A percentile compares a stretch with the other conserved stretches of the same genome.
Evolutionary conservation across 1,140 invertebrate species (phyloP).

Genomic region (Contarinia nasturtii): DNA sequence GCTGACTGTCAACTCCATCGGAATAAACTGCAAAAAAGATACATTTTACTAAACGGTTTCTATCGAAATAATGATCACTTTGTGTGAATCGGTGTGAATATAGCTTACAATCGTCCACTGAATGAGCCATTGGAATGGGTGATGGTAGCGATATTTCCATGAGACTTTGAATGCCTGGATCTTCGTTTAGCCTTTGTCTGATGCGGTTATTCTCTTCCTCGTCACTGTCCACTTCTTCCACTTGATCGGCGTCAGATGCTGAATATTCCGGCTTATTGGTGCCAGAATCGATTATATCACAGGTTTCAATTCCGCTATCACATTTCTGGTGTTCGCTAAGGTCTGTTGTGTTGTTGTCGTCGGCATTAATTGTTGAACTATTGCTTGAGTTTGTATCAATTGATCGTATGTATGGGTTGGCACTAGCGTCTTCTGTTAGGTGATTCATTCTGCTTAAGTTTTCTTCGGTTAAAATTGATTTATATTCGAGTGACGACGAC

Average conservation of each 20-base stretch:
- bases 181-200: background rate
- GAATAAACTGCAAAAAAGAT: slow-evolving; percentile 16
- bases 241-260: background rate
- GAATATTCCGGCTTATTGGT: background rate
- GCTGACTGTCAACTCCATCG: slow-evolving; percentile 24
- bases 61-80: background rate
- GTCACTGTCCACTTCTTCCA: background rate
- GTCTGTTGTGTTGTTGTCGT: background rate
- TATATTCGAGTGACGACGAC: too few species aligned
- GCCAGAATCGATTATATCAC: background rate
- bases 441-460: too few species aligned
- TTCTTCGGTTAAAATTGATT: too few species aligned
- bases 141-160: slow-evolving; percentile 3
- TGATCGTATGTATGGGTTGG: too few species aligned
- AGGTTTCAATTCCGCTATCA: background rate
- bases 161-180: slow-evolving; percentile 1
- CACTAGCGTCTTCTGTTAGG: too few species aligned
- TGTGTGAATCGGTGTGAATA: background rate
- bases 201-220: background rate
- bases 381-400: too few species aligned
- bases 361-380: background rate
- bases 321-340: background rate
- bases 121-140: background rate
- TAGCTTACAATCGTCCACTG: slow-evolving; percentile 1
- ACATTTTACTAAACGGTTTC: background rate